Evolutionary conservation across 2,113 vertebrate genomes (phyloP).

Genomic region (Chloroceryle aenea): DNA sequence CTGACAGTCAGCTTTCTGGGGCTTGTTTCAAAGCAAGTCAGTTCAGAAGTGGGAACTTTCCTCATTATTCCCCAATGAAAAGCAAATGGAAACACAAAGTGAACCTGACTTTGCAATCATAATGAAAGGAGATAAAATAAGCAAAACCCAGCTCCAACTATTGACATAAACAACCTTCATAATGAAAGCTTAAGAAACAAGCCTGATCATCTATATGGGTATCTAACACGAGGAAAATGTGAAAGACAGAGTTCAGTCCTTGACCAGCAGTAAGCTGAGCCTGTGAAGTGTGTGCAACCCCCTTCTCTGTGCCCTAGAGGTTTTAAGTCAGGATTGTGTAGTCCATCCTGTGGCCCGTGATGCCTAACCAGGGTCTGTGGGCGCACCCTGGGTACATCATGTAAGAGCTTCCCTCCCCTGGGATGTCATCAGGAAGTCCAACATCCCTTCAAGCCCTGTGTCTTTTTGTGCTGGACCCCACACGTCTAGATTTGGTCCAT

Average conservation of each 20-base stretch:
- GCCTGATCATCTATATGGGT: not conserved
- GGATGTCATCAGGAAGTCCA: not conserved
- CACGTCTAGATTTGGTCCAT: too few species aligned
- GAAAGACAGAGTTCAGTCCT: not conserved
- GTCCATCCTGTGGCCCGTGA: too few species aligned
- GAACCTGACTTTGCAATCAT: not conserved
- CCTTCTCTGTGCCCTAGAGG: not conserved
- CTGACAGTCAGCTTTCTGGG: accelerated
- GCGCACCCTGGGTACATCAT: not conserved
- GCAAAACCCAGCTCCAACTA: not conserved
- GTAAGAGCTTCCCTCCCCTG: not conserved
- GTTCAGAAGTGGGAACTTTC: not conserved
- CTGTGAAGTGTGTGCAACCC: not conserved
- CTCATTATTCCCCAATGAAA: not conserved
- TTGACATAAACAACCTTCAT: not conserved
- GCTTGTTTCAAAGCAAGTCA: not conserved
- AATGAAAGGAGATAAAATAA: not conserved
- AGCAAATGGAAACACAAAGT: accelerated
- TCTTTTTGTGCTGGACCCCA: not conserved
- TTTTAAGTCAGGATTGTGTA: not conserved
- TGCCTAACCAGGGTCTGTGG: not conserved
- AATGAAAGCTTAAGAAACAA: not conserved
- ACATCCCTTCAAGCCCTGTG: not conserved
- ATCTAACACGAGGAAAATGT: not conserved
- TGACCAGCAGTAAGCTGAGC: not conserved